phyloP scores from a whole-genome alignment of 2,888 invertebrate genomes.

The Bellardia bayeri region DNA sequence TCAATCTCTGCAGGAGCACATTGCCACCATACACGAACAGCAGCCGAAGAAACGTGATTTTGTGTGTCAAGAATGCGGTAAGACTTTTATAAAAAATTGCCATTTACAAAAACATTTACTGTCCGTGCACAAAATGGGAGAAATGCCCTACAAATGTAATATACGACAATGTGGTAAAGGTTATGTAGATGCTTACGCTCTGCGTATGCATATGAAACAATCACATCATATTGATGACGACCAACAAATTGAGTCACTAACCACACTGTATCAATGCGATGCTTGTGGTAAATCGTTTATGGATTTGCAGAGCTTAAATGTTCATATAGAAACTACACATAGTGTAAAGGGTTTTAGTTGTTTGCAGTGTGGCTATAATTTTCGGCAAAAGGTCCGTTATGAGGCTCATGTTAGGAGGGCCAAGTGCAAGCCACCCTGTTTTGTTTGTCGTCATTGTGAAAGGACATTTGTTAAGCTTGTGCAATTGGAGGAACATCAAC shows the following conservation, averaged over 20 bases:
- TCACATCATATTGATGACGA: constrained; percentile 51
- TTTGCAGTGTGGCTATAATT: constrained; percentile 66
- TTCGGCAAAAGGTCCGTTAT: constrained; percentile 54
- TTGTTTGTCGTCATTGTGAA: constrained; percentile 64
- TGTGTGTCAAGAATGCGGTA: constrained; percentile 65
- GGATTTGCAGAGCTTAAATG: constrained; percentile 43
- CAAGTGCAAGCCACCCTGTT: constrained; percentile 63
- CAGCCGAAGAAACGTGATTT: constrained; percentile 67
- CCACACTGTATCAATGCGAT: constrained; percentile 60
- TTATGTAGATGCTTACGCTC: constrained; percentile 49
- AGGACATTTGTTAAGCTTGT: constrained; percentile 53
- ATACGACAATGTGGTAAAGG: constrained; percentile 45
- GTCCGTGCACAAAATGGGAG: constrained; percentile 63
- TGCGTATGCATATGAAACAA: constrained; percentile 67
- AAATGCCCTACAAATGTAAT: constrained; percentile 64
- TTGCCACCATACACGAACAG: constrained; percentile 67
- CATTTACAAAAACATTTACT: constrained; percentile 70
- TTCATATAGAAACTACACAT: constrained; percentile 59
- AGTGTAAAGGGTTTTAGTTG: constrained; percentile 49
- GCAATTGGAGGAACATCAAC: constrained; percentile 65
- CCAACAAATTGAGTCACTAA: constrained; percentile 1
- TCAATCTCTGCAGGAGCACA: constrained; percentile 69
- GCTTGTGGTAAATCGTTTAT: constrained; percentile 52
- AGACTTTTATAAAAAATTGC: constrained; percentile 70
- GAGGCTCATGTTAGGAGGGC: constrained; percentile 58